Evolutionary conservation across 2,797 vertebrate species (phyloP), one percentile per base, ranked within the genome.

Genomic region (Remorina albescens): DNA sequence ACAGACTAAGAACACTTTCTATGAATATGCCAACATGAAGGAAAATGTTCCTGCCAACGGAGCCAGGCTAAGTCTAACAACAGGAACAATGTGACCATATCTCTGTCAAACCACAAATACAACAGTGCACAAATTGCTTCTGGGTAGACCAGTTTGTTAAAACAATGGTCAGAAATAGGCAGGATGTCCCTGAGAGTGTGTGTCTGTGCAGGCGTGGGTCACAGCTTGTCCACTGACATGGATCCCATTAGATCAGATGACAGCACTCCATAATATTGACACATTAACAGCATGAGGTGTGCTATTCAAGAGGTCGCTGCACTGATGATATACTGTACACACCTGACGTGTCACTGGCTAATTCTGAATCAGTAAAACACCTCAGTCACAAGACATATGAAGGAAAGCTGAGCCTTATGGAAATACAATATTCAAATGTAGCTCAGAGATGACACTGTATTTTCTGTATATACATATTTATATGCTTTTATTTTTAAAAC

Each of bases 211-310:
- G 61, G 67, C 71, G 41, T 76, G 81, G 72, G 87, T 90, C 86
- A 73, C 85, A 85, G 81, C 83, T 85, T 85, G 85, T 89, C 87
- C 87, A 86, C 81, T 28, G 72, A 90, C 85, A 90, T 50, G 65
- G 81, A 82, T 73, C 80, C 78, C 82, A 75, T 86, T 80, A 81
- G 83, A 92, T 92, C 88, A 79, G 71, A 90, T 92, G 81, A 89
- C 89, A 91, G 83, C 85, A 83, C 84, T 93, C 91, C 88, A 91
- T 91, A 92, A 93, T 88, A 92, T 88, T 92, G 88, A 92, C 85
- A 92, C 80, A 67, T 93, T 91, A 88, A 78, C 90, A 91, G 87
- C 83, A 76, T 69, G 88, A 85, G 71, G 80, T 75, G 83, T 57
- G 73, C 84, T 76, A 74, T 89, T 86, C 76, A 76, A 79, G 84